These are phyloP conservation scores for Haliclona indistincta DNA, from an alignment of 37 sponge, comb jelly and placozoan species.

Conservation along the genomic window DNA sequence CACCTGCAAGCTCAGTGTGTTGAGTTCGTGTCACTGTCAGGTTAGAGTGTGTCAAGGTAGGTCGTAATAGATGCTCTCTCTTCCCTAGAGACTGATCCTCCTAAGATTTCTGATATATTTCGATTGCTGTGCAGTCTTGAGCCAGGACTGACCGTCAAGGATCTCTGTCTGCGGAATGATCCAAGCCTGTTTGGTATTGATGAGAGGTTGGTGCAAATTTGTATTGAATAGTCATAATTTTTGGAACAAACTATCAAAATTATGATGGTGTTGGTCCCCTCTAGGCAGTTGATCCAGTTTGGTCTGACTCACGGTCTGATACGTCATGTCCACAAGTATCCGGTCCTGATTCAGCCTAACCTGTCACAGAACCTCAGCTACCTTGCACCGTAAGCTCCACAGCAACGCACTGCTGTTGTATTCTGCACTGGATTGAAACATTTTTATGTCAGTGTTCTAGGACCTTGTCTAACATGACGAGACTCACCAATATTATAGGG, in stretches of 20 bases:
- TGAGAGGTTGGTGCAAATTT: constrained; percentile 71
- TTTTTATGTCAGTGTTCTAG: no score
- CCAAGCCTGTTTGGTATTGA: constrained; percentile 42
- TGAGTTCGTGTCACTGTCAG: constrained; percentile 61
- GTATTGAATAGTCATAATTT: neutral
- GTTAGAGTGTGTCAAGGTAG: constrained; percentile 23
- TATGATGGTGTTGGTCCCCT: neutral
- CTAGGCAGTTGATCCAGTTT: constrained; percentile 73
- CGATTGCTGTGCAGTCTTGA: constrained; percentile 72
- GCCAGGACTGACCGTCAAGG: constrained; percentile 75
- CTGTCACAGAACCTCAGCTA: neutral
- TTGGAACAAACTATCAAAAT: neutral
- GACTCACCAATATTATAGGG: neutral
- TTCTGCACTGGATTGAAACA: no score
- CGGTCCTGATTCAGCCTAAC: constrained; percentile 23
- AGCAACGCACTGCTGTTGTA: no score
- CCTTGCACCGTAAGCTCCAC: constrained; percentile 14
- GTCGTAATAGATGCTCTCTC: neutral
- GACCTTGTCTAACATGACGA: neutral
- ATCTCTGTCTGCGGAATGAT: constrained; percentile 66
- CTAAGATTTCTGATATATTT: constrained; percentile 63
- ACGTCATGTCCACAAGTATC: constrained; percentile 73
- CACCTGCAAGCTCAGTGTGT: constrained; percentile 60
- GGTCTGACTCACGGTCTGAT: constrained; percentile 72
- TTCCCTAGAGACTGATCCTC: no score